phyloP scores from a whole-genome alignment of 37 sponge, comb jelly and placozoan genomes.

The Geodia barretti region DNA sequence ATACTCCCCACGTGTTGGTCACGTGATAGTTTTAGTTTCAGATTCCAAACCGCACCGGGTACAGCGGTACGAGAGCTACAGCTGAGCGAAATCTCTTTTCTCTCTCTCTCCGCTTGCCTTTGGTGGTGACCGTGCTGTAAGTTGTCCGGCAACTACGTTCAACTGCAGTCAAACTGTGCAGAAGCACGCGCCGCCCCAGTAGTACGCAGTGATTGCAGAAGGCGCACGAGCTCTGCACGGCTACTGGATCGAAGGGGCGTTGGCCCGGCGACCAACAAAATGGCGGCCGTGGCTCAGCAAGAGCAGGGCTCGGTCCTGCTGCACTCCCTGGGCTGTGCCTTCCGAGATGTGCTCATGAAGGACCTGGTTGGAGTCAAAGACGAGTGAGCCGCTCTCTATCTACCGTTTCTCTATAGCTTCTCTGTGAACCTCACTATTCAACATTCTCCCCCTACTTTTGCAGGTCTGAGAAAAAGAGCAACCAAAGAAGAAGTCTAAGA shows the following conservation, averaged over 20 bases:
- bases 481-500: constrained; percentile 23
- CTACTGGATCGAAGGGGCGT: constrained; percentile 7
- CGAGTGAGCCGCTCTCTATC: constrained; percentile 47
- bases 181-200: no score
- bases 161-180: no score
- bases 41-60: background rate
- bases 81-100: no score
- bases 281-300: constrained; percentile 27
- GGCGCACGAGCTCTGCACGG: no score
- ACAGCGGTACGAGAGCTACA: no score
- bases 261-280: constrained; percentile 12
- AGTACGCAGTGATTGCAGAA: no score
- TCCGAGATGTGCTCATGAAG: constrained; percentile 38
- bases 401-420: no score
- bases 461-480: constrained; percentile 26
- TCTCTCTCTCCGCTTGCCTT: no score
- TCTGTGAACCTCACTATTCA: background rate
- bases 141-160: no score
- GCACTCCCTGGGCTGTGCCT: constrained; percentile 33
- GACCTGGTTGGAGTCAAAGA: constrained; percentile 27
- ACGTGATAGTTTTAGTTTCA: background rate
- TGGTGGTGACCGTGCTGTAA: no score
- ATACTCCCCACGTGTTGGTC: background rate
- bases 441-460: background rate
- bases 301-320: constrained; percentile 29